phyloP scores from a whole-genome alignment of 2,797 vertebrate genomes.

The Botia almorhae region DNA sequence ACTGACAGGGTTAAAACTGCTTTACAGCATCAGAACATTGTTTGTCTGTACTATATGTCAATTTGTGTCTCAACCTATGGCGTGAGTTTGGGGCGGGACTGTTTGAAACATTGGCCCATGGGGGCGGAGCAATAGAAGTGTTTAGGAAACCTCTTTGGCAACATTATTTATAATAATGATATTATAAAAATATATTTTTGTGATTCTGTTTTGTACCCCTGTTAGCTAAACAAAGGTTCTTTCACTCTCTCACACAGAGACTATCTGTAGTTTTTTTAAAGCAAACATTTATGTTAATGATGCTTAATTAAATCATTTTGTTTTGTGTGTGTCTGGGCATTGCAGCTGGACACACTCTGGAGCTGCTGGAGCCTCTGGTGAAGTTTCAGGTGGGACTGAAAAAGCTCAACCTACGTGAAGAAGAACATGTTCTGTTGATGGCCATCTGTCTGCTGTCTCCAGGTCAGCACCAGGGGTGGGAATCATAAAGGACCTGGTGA shows the following conservation, averaged over 20 bases:
- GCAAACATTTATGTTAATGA: neutral
- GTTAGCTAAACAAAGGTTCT: neutral
- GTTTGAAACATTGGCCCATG: neutral
- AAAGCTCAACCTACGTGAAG: slow-evolving; percentile 89
- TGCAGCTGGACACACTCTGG: slow-evolving; percentile 88
- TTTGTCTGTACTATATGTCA: too few species aligned
- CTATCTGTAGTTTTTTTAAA: neutral
- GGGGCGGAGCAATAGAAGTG: neutral
- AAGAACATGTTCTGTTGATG: slow-evolving; percentile 95
- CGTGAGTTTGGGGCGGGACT: neutral
- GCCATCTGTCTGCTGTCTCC: slow-evolving; percentile 97
- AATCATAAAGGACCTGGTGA: too few species aligned
- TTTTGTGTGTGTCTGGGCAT: slow-evolving; percentile 44
- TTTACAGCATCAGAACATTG: too few species aligned
- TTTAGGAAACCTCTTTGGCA: neutral
- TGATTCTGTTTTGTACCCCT: neutral
- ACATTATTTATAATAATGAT: neutral
- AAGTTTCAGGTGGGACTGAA: slow-evolving; percentile 97
- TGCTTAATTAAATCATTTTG: slow-evolving; percentile 18
- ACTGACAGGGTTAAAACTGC: too few species aligned
- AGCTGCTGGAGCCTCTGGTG: slow-evolving; percentile 92
- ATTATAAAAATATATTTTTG: neutral
- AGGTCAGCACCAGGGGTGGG: slow-evolving; percentile 66
- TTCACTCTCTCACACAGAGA: neutral
- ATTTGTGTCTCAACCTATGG: neutral